These are phyloP conservation scores for Rutpela maculata DNA, from an alignment of 2,888 invertebrate genomes.

Conservation along the genomic window DNA sequence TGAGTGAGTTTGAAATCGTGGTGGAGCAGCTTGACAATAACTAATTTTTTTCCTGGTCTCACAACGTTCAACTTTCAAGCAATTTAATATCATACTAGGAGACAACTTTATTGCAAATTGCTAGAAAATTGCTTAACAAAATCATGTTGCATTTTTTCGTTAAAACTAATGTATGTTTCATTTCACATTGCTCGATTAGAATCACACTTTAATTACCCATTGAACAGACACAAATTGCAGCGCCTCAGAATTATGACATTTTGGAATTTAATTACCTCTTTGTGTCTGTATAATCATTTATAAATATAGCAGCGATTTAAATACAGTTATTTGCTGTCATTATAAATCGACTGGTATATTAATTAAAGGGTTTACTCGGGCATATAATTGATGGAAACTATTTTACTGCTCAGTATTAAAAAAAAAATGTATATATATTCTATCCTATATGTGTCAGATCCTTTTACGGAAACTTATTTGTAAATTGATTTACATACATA, in stretches of 20 bases:
- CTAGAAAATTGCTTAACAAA: too few species aligned
- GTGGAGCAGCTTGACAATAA: too few species aligned
- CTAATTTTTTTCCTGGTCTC: too few species aligned
- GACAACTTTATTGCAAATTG: too few species aligned
- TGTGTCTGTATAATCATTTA: conserved; percentile 12
- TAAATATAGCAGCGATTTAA: conserved; percentile 24
- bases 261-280: conserved; percentile 29
- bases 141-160: too few species aligned
- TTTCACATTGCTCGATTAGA: not conserved
- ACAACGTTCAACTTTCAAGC: too few species aligned
- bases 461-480: not conserved
- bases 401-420: conserved; percentile 12
- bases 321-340: conserved; percentile 36
- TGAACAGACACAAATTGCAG: conserved; percentile 2
- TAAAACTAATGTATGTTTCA: not conserved
- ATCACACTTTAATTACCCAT: not conserved
- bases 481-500: not conserved
- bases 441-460: conserved; percentile 2
- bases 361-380: conserved; percentile 30
- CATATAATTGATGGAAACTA: conserved; percentile 30
- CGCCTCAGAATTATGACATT: conserved; percentile 10
- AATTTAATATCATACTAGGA: too few species aligned
- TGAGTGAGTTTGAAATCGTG: too few species aligned
- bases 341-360: conserved; percentile 31
- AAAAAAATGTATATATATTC: not conserved